Evolutionary conservation across 2,113 vertebrate species (phyloP), one percentile per base, ranked within the genome.

Genomic region (Oryzias curvinotus): DNA sequence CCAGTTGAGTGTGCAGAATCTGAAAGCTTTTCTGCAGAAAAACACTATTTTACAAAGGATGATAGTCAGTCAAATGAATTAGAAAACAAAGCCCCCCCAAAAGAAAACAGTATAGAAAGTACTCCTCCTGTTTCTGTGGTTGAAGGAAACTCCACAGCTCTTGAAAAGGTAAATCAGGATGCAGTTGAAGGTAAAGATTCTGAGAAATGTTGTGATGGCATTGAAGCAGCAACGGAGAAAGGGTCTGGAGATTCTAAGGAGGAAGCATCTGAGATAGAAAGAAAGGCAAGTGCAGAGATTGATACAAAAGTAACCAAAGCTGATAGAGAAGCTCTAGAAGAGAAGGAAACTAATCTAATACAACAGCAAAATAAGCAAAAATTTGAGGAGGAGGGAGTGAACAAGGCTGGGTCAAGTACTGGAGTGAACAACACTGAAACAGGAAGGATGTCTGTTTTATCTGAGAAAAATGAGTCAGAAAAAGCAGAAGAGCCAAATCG

Each of bases 381-480:
- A 56, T 25, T 53, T 60, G 7, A 21, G 8, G 52, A 58, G 26
- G 62, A 64, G 28, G 26, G 28, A n/a, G 19, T 59, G 67, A 25
- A 51, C 59, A 47, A 50, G 16, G 42, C 46, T 50, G 49, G 73
- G 51, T 56, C 14, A 41, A 44, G 10, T 62, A n/a, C 41, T 49
- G 62, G 52, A 44, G 14, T 25, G 2, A 46, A 47, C 4, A 49
- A 18, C 42, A 59, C 57, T 57, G 60, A 86, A 41, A 54, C 61
- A 62, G 62, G 47, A 25, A 57, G 43, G 4, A 30, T 3, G 14
- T 52, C 48, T 62, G 5, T 26, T 18, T 43, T 58, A 71, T 67
- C 18, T 41, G 65, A 84, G 19, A 60, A 53, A n/a, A 76, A 66
- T 52, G 73, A 73, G 50, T 46, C 69, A 49, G 49, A 58, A 71